Evolutionary conservation across 2,888 invertebrate genomes (phyloP).

Genomic region (Hirudinaria manillensis): DNA sequence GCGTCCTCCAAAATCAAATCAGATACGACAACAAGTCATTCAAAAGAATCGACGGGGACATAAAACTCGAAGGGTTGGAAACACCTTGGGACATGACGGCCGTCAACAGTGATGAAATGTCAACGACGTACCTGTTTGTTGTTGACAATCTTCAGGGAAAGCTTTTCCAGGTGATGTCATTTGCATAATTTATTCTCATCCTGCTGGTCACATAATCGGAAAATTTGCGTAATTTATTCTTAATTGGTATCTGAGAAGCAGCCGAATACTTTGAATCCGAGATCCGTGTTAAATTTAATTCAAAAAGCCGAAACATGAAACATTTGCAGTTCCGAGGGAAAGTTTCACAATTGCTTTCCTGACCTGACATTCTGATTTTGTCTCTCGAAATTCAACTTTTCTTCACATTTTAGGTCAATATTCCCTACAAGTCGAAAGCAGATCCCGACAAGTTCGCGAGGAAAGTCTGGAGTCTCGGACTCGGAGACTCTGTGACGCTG

Average conservation of each 20-base stretch:
- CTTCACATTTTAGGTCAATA: constrained; percentile 8
- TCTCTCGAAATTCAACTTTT: background rate
- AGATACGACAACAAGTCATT: background rate
- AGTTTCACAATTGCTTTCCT: too few species aligned
- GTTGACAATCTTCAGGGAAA: constrained; percentile 24
- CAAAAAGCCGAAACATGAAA: too few species aligned
- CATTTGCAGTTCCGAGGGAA: too few species aligned
- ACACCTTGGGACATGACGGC: constrained; percentile 28
- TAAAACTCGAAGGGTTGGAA: constrained; percentile 14
- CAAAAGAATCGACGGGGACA: background rate
- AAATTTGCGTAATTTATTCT: constrained; percentile 1
- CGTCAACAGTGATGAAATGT: background rate
- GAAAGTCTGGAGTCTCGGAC: constrained; percentile 12
- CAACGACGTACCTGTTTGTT: constrained; percentile 10
- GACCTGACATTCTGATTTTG: background rate
- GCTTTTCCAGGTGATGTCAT: constrained; percentile 17
- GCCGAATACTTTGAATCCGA: too few species aligned
- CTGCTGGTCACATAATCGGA: too few species aligned
- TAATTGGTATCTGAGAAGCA: background rate
- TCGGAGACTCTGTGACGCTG: background rate
- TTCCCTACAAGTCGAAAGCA: constrained; percentile 8
- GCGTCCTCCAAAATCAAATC: background rate
- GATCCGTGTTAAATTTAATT: too few species aligned
- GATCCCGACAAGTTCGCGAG: background rate
- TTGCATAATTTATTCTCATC: background rate